phyloP scores from a whole-genome alignment of 1,140 invertebrate genomes.

The Littorina saxatilis region DNA sequence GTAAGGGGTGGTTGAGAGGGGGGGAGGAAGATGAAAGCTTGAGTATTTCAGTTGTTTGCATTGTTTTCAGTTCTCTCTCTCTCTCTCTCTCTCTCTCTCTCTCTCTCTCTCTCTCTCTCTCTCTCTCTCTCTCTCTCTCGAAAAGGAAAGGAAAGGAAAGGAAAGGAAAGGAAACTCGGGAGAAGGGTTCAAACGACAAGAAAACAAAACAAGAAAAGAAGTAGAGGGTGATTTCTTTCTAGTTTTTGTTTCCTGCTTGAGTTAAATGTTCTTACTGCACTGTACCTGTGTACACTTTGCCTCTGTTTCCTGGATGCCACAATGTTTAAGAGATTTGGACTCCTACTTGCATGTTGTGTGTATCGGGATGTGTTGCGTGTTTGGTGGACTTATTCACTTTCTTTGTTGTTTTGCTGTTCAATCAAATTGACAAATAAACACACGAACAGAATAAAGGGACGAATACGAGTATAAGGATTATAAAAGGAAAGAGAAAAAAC shows the following conservation, averaged over 20 bases:
- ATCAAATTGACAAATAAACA: background rate
- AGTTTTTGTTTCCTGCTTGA: too few relatives aligned
- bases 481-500: background rate
- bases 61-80: background rate
- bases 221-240: too few relatives aligned
- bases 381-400: too few relatives aligned
- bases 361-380: too few relatives aligned
- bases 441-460: background rate
- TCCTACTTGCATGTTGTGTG: too few relatives aligned
- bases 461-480: background rate
- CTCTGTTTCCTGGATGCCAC: too few relatives aligned
- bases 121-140: constrained; percentile 10
- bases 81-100: constrained; percentile 25
- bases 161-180: background rate
- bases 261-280: too few relatives aligned
- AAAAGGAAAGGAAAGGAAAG: background rate
- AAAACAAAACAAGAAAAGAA: too few relatives aligned
- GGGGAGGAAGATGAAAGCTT: background rate
- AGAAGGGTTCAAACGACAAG: background rate
- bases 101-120: constrained; percentile 21
- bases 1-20: too few relatives aligned
- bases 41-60: background rate
- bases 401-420: too few relatives aligned
- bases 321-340: too few relatives aligned
- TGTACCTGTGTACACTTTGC: too few relatives aligned